Evolutionary conservation across 2,888 invertebrate species (phyloP).

Genomic region (Horisme vitalbata): DNA sequence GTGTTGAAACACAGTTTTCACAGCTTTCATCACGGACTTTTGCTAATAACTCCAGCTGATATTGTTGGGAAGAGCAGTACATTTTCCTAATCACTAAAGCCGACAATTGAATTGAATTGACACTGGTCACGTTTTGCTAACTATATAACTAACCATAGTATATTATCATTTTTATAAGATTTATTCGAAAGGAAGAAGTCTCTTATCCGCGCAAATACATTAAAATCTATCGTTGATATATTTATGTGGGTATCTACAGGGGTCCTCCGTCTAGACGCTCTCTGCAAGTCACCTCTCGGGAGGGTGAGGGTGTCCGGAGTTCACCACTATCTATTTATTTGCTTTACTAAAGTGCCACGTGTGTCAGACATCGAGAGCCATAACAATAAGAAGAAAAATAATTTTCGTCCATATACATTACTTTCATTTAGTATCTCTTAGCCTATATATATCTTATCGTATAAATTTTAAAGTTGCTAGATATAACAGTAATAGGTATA

Average conservation of each 20-base stretch:
- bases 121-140: background rate
- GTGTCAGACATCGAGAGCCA: constrained; percentile 57
- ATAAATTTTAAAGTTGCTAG: background rate
- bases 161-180: constrained; percentile 15
- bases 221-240: constrained; percentile 44
- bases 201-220: constrained; percentile 41
- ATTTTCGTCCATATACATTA: no score
- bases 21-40: no score
- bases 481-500: constrained; percentile 30
- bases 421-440: no score
- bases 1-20: no score
- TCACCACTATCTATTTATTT: constrained; percentile 76
- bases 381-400: constrained; percentile 4
- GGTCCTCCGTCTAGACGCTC: constrained; percentile 79
- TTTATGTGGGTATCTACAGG: constrained; percentile 51
- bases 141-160: no score
- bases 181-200: constrained; percentile 20
- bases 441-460: no score
- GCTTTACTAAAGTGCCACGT: constrained; percentile 70
- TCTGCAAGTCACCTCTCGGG: constrained; percentile 68
- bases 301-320: constrained; percentile 75
- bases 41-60: no score
- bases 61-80: no score
- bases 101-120: no score
- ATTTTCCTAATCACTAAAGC: no score